Base-by-base conservation (phyloP, 2,797 vertebrate species). In the Ctenopoma kingsleyae region DNA sequence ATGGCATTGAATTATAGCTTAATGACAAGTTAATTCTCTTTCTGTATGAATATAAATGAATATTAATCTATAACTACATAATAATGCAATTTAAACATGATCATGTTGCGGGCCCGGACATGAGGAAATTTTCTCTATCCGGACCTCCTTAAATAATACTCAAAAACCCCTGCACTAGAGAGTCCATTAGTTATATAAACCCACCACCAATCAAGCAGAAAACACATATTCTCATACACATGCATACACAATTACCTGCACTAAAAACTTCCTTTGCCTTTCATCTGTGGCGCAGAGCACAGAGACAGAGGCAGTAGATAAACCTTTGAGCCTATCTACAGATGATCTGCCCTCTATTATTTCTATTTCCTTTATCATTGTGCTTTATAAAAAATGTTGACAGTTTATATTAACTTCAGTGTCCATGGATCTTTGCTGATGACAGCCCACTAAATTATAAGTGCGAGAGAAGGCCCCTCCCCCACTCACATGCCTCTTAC, bases 391-490 rank as follows among this genome's bases (percentile, higher is more conserved):
- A 58, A 55, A 74, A 63, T 54, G 8, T 67, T 63, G 77, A 76
- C 67, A 62, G 44, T 22, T 67, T 27, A 54, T 48, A 69, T 78
- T 41, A 66, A 56, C 67, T 64, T 68, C 38, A 68, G 0, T 20
- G 4, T 57, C 30, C 17, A 55, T 61, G 63, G 15, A 68, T 71
- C 46, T 78, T 50, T 75, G 62, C 36, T 20, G 16, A 23, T 54
- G 57, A 54, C 47, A 61, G 25, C 52, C 25, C 46, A 40, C 13
- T 80, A 57, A 80, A 82, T 81, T 65, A 77, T 60, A 16, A 69
- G 36, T 20, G 27, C 7, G 25, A 62, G 36, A 67, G 8, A 35
- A 35, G 27, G 6, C 2, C 19, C 19, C 5, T 30, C 13, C 17
- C 22, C 1, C 32, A 2, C 22, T 46, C 36, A 13, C 35, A 30